Evolutionary conservation across 2,888 invertebrate species (phyloP), one percentile per base, ranked within the genome.

Genomic region (Chydorus sphaericus): DNA sequence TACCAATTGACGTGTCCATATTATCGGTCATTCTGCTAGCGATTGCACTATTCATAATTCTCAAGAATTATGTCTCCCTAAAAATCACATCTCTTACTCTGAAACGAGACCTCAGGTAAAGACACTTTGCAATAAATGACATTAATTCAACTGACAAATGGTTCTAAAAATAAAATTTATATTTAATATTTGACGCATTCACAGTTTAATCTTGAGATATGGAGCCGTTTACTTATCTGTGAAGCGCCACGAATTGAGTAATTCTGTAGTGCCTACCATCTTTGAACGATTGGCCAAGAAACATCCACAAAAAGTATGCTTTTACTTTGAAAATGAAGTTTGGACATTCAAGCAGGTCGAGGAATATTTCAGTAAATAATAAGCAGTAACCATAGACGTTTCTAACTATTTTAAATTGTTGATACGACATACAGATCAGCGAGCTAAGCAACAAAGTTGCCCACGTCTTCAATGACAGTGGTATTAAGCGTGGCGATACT

Each of bases 301-400:
- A 64, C 81, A 86, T 68, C 92, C 93, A 0, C 78, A 89, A 62
- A 93, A 91, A 71, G 71, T 82, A 1, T 86, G 88, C 62, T 83
- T 93, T 63, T 72, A 89, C 31, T 84, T 77, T 65, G 87, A 91
- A 68, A 83, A 87, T 60, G 80, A 83, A 71, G 78, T 78, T 61
- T 90, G 88, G 88, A 86, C 85, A 0, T 93, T 86, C 68, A 77
- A 81, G 62, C 82, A 91, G 76, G 83, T 92, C 11, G n/a, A n/a
- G n/a, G n/a, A n/a, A n/a, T n/a, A 3, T 48, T 48, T 48, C 18
- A n/a, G n/a, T n/a, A n/a, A n/a, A n/a, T n/a, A n/a, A n/a, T n/a
- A n/a, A n/a, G n/a, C n/a, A n/a, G n/a, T 37, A 2, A n/a, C n/a
- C n/a, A n/a, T n/a, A n/a, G n/a, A n/a, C n/a, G n/a, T n/a, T n/a